These are phyloP conservation scores for Ericerus pela DNA, from an alignment of 1,140 invertebrate genomes.

Conservation along the genomic window DNA sequence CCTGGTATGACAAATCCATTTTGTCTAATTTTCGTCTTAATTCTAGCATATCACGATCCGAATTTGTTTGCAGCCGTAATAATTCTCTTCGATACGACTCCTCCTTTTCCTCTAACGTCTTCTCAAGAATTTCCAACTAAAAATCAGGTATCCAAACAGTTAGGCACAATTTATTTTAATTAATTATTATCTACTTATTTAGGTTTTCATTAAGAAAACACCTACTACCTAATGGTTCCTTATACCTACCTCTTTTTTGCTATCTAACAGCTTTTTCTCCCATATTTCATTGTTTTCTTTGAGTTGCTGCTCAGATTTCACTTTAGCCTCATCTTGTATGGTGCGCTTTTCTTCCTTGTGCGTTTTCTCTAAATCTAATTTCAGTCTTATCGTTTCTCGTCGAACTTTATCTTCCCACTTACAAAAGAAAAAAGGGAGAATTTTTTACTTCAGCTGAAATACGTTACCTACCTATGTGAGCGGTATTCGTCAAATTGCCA, in stretches of 20 bases:
- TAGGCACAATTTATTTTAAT: too few relatives aligned
- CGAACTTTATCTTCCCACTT: conserved; percentile 33
- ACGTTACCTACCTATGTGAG: too few relatives aligned
- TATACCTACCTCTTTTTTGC: conserved; percentile 35
- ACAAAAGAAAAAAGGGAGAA: conserved; percentile 18
- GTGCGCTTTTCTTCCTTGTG: conserved; percentile 41
- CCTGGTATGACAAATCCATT: conserved; percentile 37
- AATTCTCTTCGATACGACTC: conserved; percentile 39
- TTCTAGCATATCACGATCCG: conserved; percentile 38
- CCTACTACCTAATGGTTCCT: too few relatives aligned
- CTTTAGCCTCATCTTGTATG: conserved; percentile 36
- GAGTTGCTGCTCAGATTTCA: conserved; percentile 35
- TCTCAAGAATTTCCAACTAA: conserved; percentile 39
- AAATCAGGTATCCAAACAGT: too few relatives aligned
- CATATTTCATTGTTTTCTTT: conserved; percentile 35
- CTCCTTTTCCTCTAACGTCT: conserved; percentile 38
- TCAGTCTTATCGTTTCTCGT: conserved; percentile 37
- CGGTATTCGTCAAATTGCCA: too few relatives aligned
- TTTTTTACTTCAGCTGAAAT: too few relatives aligned
- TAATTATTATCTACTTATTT: too few relatives aligned
- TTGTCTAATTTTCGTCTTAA: conserved; percentile 39
- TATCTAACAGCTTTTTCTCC: conserved; percentile 37
- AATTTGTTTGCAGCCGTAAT: conserved; percentile 36
- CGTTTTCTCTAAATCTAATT: conserved; percentile 40
- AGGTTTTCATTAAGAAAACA: too few relatives aligned